Base-by-base conservation (phyloP, 2,797 vertebrate species). In the Alectoris magna region DNA sequence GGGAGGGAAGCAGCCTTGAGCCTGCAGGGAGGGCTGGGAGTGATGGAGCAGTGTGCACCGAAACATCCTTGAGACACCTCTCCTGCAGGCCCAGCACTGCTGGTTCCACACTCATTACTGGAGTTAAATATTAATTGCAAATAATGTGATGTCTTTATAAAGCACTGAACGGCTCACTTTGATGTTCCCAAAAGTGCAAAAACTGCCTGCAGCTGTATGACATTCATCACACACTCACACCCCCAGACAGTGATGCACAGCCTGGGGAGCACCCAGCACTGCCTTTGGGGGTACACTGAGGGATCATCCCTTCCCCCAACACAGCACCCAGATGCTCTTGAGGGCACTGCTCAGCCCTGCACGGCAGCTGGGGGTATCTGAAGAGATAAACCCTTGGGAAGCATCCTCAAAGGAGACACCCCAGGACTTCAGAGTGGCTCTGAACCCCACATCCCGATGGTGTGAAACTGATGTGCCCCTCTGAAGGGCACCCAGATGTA, bases 191-290 rank as follows among this genome's bases (percentile, higher is more conserved):
- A 0, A 0, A 0, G 29, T 44, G 80, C 26, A 10, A 10, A 10
- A 68, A 13, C 69, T 31, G 21, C n/a, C 58, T 36, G 24, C 4
- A 14, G 78, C 62, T 9, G 0, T 0, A 31, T 26, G 39, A 5
- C 6, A 26, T 34, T 44, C 7, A 5, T 1, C 4, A 10, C 49
- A 11, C 8, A 0, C 1, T 0, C 9, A 22, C 10, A 1, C 4
- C 10, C 4, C 16, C 18, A 7, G 6, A 31, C 46, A 49, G 43
- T 56, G 38, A 49, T 44, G 14, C 31, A 1, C 43, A 34, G 55
- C 14, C 22, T n/a, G 0, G 53, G 31, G 10, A 39, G 14, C 27
- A 67, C 14, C 1, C 22, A 10, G 68, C 86, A 62, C 77, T 41
- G 58, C 23, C 14, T 4, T 3, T 1, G n/a, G 38, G 0, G 6